These are phyloP conservation scores for Temnothorax nylanderi DNA, from an alignment of 1,140 invertebrate species.

Conservation along the genomic window DNA sequence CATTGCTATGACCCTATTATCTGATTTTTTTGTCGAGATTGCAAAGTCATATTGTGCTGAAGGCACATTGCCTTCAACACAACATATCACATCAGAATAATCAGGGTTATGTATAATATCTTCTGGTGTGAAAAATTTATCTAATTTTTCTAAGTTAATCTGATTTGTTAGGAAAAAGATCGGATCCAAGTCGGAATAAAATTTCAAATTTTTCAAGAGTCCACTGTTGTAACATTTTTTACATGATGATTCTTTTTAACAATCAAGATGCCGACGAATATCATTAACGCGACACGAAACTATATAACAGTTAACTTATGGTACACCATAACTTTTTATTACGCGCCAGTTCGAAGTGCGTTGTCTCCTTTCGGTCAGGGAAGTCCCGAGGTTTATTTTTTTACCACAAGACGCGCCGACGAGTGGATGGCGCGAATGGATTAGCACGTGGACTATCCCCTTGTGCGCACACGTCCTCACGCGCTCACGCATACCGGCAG, in stretches of 20 bases:
- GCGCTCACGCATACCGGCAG: not conserved
- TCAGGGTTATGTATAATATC: not conserved
- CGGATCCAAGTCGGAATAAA: not conserved
- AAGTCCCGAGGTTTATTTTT: not conserved
- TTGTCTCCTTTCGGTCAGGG: not conserved
- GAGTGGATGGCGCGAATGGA: not conserved
- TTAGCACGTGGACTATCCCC: not conserved
- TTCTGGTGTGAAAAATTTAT: not conserved
- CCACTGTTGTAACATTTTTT: not conserved
- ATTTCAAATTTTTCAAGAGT: not conserved
- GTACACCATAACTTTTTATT: not conserved
- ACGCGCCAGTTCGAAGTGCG: not conserved
- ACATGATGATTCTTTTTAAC: not conserved
- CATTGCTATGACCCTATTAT: not conserved
- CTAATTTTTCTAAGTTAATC: not conserved
- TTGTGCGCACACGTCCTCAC: not conserved
- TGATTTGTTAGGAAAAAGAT: not conserved
- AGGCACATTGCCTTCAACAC: not conserved
- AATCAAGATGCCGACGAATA: not conserved
- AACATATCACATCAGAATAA: not conserved
- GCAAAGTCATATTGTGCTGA: not conserved
- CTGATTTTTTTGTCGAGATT: not conserved
- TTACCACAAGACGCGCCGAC: not conserved
- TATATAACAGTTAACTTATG: not conserved
- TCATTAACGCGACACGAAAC: not conserved